These are phyloP conservation scores for Columba livia DNA, from an alignment of 2,113 vertebrate genomes.

Conservation along the genomic window DNA sequence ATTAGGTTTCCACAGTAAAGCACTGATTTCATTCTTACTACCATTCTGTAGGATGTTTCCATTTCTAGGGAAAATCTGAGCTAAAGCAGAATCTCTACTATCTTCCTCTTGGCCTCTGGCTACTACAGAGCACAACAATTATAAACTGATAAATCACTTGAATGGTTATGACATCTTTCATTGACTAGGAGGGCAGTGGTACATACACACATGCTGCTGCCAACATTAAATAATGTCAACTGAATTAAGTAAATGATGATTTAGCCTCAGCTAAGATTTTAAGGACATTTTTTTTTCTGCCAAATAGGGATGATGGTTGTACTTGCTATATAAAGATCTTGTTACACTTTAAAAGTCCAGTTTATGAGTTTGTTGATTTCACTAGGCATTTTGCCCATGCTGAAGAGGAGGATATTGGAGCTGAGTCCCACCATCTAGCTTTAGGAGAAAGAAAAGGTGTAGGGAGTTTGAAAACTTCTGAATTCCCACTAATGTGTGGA, in stretches of 20 bases:
- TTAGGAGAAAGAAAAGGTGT: background rate
- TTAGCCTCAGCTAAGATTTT: constrained; percentile 41
- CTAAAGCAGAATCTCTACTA: constrained; percentile 41
- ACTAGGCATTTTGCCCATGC: background rate
- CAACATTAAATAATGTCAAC: constrained; percentile 52
- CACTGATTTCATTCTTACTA: constrained; percentile 19
- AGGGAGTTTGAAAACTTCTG: background rate
- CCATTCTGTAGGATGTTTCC: background rate
- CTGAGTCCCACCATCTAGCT: background rate
- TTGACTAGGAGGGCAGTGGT: constrained; percentile 41
- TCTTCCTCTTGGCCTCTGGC: constrained; percentile 40
- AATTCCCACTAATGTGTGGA: background rate
- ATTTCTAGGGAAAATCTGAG: constrained; percentile 23
- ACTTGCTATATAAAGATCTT: background rate
- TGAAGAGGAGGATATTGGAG: background rate
- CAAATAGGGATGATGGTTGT: background rate
- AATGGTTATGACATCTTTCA: constrained; percentile 52
- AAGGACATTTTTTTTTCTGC: background rate
- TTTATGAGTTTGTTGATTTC: constrained; percentile 26
- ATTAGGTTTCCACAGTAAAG: background rate
- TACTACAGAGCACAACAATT: constrained; percentile 22
- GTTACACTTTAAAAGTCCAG: background rate
- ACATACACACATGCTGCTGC: constrained; percentile 31
- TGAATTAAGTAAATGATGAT: constrained; percentile 46
- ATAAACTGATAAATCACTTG: constrained; percentile 59